phyloP scores from a whole-genome alignment of 2,797 vertebrate species.

The Esox lucius region DNA sequence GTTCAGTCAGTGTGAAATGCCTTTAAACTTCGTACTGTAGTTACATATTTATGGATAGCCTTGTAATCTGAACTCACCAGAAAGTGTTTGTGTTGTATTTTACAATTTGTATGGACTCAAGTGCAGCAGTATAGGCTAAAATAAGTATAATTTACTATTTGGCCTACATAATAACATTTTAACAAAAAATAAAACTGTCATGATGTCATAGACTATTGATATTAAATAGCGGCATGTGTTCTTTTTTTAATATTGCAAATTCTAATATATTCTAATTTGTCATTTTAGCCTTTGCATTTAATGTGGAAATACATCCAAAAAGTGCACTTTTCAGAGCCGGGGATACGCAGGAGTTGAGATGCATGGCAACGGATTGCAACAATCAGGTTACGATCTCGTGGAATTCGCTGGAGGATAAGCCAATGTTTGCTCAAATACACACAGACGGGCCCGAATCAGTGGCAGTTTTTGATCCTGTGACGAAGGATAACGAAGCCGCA shows the following conservation, averaged over 20 bases:
- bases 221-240: neutral
- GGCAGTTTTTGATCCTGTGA: slow-evolving; percentile 59
- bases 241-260: neutral
- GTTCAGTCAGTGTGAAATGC: slow-evolving; percentile 3
- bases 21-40: neutral
- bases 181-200: neutral
- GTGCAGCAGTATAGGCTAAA: neutral
- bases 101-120: neutral
- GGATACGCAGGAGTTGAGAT: slow-evolving; percentile 47
- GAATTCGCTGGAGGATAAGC: slow-evolving; percentile 55
- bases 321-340: slow-evolving; percentile 52
- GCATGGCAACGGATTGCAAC: slow-evolving; percentile 52
- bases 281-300: slow-evolving; percentile 38
- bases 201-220: neutral
- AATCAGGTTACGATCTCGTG: slow-evolving; percentile 41
- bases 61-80: neutral
- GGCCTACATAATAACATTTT: neutral
- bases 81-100: neutral
- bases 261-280: slow-evolving; percentile 1
- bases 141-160: neutral
- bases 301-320: slow-evolving; percentile 42
- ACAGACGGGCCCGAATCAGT: slow-evolving; percentile 10
- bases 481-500: slow-evolving; percentile 44
- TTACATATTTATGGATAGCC: neutral
- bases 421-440: slow-evolving; percentile 24